Evolutionary conservation across 2,888 invertebrate species (phyloP).

Genomic region (Apodemia mormo): DNA sequence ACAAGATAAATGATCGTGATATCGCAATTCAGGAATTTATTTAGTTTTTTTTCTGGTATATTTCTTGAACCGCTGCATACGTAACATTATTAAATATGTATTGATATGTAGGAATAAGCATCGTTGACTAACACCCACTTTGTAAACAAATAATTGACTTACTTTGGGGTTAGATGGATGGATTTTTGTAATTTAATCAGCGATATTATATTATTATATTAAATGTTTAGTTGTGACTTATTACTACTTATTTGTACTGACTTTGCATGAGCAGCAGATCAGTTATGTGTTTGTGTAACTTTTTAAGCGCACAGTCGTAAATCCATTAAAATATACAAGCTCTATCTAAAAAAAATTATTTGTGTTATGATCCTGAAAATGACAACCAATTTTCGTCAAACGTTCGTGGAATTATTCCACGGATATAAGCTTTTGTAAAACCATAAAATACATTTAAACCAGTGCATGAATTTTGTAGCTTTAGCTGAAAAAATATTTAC

Average conservation of each 20-base stretch:
- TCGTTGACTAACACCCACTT: too few relatives aligned
- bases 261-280: background rate
- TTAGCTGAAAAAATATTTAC: background rate
- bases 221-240: background rate
- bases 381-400: background rate
- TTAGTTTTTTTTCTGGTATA: too few relatives aligned
- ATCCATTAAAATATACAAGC: too few relatives aligned
- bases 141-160: too few relatives aligned
- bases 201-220: too few relatives aligned
- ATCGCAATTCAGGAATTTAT: too few relatives aligned
- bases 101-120: too few relatives aligned
- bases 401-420: background rate
- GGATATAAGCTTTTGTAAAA: background rate
- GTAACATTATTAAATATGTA: too few relatives aligned
- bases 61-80: too few relatives aligned
- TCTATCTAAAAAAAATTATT: background rate
- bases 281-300: background rate
- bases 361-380: background rate
- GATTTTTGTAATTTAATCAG: too few relatives aligned
- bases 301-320: background rate
- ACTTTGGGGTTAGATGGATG: too few relatives aligned
- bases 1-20: too few relatives aligned
- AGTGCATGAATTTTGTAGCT: background rate
- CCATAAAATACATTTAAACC: background rate
- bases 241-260: background rate